Evolutionary conservation across 2,888 invertebrate species (phyloP).

Genomic region (Ophioninae sp.): DNA sequence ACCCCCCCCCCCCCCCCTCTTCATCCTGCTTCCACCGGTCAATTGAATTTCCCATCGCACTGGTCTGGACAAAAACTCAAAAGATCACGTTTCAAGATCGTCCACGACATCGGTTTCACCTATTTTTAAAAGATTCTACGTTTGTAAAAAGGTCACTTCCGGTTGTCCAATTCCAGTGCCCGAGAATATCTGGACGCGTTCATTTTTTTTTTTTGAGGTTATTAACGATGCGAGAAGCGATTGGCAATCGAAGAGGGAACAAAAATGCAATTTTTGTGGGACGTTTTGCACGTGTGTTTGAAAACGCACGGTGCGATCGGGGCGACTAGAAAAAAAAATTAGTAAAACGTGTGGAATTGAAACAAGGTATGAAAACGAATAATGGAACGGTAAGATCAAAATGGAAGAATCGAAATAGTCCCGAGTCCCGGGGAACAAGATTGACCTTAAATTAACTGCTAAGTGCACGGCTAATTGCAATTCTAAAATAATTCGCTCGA

Average conservation of each 20-base stretch:
- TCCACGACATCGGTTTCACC: too few species aligned
- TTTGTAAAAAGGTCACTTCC: slow-evolving; percentile 15
- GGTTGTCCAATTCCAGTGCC: slow-evolving; percentile 38
- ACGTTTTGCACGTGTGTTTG: slow-evolving; percentile 37
- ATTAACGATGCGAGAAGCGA: slow-evolving; percentile 30
- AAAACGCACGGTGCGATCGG: too few species aligned
- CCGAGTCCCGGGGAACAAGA: neutral
- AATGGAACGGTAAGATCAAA: neutral
- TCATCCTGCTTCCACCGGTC: neutral
- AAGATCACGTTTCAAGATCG: neutral
- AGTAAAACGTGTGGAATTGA: neutral
- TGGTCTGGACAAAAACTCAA: neutral
- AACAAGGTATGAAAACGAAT: neutral
- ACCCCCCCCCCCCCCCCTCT: neutral
- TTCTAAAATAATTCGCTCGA: slow-evolving; percentile 23
- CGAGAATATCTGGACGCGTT: neutral
- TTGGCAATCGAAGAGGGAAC: slow-evolving; percentile 5
- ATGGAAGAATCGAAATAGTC: slow-evolving; percentile 18
- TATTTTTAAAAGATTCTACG: too few species aligned
- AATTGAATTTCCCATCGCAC: neutral
- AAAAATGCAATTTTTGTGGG: slow-evolving; percentile 22
- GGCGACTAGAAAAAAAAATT: neutral
- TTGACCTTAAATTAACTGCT: slow-evolving; percentile 11
- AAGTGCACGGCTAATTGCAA: neutral
- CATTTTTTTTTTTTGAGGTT: neutral